These are phyloP conservation scores for Hypotaenidia okinawae DNA, from an alignment of 2,797 vertebrate genomes.

Conservation along the genomic window DNA sequence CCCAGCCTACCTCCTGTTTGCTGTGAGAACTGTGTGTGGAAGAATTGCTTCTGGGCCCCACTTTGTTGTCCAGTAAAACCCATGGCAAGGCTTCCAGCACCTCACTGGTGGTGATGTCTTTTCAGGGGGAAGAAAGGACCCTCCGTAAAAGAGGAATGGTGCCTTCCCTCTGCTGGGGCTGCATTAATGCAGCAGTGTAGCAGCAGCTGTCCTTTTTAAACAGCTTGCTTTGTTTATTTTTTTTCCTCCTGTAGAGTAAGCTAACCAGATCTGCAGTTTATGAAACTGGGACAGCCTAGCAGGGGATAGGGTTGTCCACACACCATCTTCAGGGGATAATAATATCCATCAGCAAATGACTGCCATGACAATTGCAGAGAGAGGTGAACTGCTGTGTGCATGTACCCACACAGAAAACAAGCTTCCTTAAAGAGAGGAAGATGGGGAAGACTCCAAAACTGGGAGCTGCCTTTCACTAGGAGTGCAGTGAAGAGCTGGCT, in stretches of 20 bases:
- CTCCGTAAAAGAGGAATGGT: neutral
- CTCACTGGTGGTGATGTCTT: neutral
- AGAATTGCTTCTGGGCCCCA: neutral
- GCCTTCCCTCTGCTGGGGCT: neutral
- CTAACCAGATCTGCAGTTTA: conserved; percentile 66
- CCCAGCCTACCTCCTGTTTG: neutral
- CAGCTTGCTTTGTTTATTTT: neutral
- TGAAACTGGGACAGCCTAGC: conserved; percentile 74
- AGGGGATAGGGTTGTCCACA: conserved; percentile 48
- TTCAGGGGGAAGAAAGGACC: neutral
- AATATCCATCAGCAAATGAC: conserved; percentile 51
- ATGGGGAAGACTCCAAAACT: neutral
- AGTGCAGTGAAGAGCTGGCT: rapidly evolving
- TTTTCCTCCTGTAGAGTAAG: neutral
- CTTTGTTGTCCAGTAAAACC: neutral
- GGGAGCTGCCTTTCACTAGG: neutral
- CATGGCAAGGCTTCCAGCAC: neutral
- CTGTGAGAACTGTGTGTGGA: neutral
- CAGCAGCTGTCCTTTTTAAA: conserved; percentile 55
- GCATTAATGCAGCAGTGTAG: neutral
- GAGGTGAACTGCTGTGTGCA: neutral
- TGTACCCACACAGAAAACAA: neutral
- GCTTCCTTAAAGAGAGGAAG: neutral
- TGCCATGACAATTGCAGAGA: conserved; percentile 21
- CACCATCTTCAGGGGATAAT: conserved; percentile 63